Evolutionary conservation across 2,888 invertebrate species (phyloP).

Genomic region (Caenorhabditis zanzibari): DNA sequence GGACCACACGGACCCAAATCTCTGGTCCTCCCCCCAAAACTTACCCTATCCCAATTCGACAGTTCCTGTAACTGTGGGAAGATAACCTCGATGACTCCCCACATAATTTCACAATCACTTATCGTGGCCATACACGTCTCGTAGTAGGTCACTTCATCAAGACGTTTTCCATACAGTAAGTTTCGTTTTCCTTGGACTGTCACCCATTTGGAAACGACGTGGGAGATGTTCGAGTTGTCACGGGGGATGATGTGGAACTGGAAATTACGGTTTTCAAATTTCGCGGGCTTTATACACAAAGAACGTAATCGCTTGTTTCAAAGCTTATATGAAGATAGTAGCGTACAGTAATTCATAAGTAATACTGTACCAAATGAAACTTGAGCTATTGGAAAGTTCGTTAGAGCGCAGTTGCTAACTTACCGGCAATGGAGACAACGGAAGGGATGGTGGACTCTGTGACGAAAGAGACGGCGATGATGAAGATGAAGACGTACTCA

Average conservation of each 20-base stretch:
- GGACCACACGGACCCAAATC: no score
- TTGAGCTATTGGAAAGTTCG: no score
- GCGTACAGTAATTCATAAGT: no score
- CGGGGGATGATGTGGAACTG: constrained; percentile 25
- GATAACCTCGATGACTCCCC: constrained; percentile 1
- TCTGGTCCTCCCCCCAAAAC: no score
- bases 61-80: constrained; percentile 12
- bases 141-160: constrained; percentile 37
- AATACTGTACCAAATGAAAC: no score
- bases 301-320: no score
- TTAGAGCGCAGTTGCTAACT: background rate
- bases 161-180: background rate
- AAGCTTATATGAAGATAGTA: no score
- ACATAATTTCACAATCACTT: constrained; percentile 14
- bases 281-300: no score
- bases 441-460: constrained; percentile 2
- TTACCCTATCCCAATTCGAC: constrained; percentile 6
- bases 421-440: constrained; percentile 16
- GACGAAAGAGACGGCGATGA: background rate
- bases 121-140: constrained; percentile 15
- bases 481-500: background rate
- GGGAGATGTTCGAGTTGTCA: constrained; percentile 9
- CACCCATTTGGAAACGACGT: constrained; percentile 21
- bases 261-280: background rate
- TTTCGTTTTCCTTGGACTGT: background rate